Percentiles rank a stretch among this genome's conserved stretches.
These are phyloP conservation scores for Lycaon pictus DNA, from an alignment of 2,113 vertebrate genomes.

Conservation along the genomic window DNA sequence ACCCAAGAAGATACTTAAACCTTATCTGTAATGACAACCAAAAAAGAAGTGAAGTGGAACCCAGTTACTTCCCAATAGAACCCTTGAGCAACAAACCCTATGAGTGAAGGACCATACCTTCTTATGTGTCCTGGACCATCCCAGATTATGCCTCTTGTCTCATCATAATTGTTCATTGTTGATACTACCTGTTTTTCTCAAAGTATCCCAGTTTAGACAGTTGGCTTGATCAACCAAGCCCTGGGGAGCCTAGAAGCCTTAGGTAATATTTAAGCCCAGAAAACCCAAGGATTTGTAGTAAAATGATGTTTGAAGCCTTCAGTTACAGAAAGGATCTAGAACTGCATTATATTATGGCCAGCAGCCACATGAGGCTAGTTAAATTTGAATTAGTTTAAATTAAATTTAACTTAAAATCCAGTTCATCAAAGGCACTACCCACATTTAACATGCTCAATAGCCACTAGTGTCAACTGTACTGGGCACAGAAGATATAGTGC, in stretches of 20 bases:
- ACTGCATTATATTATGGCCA: neutral
- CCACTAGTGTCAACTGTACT: neutral
- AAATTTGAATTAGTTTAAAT: slow-evolving; percentile 42
- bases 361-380: neutral
- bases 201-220: neutral
- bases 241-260: neutral
- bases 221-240: neutral
- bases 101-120: neutral
- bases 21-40: neutral
- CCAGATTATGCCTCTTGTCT: neutral
- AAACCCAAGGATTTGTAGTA: neutral
- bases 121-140: neutral
- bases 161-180: neutral
- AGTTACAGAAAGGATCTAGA: neutral
- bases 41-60: neutral
- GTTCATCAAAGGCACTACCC: neutral
- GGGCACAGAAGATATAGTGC: neutral
- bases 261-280: neutral
- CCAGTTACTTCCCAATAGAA: neutral
- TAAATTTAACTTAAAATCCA: slow-evolving; percentile 28
- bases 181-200: neutral
- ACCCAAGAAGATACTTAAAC: neutral
- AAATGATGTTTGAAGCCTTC: neutral
- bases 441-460: neutral
- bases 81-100: neutral